Conservation (phyloP, 2,113 vertebrate species). For the Saguinus midas region DNA sequence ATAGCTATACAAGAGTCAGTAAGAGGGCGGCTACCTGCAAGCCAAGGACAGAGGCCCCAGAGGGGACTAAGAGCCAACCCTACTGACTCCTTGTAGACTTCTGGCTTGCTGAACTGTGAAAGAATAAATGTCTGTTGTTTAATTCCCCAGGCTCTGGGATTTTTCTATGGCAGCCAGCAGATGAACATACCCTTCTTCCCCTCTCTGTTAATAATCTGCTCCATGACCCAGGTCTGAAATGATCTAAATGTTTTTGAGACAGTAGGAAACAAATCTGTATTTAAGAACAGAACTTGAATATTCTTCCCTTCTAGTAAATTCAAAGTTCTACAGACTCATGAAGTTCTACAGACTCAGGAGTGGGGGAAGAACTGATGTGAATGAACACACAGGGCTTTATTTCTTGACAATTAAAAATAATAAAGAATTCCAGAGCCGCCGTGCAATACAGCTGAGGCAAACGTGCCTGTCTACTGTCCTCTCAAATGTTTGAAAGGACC, state of each 20-base stretch:
- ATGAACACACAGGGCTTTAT: neutral
- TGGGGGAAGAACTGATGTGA: neutral
- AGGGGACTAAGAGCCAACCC: too few relatives aligned
- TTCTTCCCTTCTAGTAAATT: neutral
- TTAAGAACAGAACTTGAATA: neutral
- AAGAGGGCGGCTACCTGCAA: fast-evolving
- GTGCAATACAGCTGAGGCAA: neutral
- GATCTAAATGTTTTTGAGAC: neutral
- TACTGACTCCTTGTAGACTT: neutral
- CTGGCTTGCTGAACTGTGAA: neutral
- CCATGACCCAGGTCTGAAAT: neutral
- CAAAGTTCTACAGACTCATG: neutral
- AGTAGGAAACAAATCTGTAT: neutral
- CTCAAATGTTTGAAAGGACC: neutral
- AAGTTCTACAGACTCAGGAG: neutral
- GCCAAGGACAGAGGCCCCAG: neutral
- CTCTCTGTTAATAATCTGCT: neutral
- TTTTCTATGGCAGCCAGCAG: neutral
- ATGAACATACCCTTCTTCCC: neutral
- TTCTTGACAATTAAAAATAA: neutral
- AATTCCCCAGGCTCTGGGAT: neutral
- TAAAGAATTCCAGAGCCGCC: neutral
- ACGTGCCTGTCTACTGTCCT: neutral
- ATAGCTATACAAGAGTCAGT: neutral
- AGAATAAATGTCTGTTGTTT: neutral